A percentile compares a stretch with the other conserved stretches of the same genome.
These are phyloP conservation scores for Psophia crepitans DNA, from an alignment of 2,113 vertebrate species.

Conservation along the genomic window DNA sequence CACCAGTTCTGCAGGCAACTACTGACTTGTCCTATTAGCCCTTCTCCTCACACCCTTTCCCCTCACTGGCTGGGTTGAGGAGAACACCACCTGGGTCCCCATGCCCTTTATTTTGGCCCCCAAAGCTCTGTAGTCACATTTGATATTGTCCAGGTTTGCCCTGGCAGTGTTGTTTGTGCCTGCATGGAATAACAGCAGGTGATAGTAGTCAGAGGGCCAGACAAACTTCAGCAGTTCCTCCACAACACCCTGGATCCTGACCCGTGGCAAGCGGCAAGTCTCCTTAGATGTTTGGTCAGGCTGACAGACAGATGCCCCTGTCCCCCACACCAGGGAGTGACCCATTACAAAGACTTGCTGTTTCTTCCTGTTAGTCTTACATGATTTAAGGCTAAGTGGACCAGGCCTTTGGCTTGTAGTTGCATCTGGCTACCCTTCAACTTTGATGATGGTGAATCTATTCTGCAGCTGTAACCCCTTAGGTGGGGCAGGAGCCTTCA, in stretches of 20 bases:
- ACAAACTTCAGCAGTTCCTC: too few relatives aligned
- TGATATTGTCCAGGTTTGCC: not conserved
- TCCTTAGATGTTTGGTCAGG: not conserved
- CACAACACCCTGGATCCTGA: too few relatives aligned
- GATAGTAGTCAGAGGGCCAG: too few relatives aligned
- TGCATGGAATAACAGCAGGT: too few relatives aligned
- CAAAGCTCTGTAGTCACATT: not conserved
- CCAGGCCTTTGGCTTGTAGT: not conserved
- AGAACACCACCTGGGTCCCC: not conserved
- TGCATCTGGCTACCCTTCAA: not conserved
- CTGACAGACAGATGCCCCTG: not conserved
- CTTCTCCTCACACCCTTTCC: not conserved
- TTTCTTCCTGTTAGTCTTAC: not conserved
- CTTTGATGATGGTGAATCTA: not conserved
- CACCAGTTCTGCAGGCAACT: not conserved
- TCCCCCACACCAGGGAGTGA: not conserved
- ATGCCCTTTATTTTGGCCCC: not conserved
- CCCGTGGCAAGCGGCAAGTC: not conserved
- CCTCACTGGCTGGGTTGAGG: not conserved
- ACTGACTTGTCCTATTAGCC: not conserved
- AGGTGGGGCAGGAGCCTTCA: not conserved
- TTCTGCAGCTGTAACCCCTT: not conserved
- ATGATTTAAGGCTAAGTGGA: not conserved
- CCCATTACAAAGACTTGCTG: accelerated
- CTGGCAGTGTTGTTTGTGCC: not conserved